phyloP scores from a whole-genome alignment of 2,888 invertebrate species.

The Drosophila monieri region DNA sequence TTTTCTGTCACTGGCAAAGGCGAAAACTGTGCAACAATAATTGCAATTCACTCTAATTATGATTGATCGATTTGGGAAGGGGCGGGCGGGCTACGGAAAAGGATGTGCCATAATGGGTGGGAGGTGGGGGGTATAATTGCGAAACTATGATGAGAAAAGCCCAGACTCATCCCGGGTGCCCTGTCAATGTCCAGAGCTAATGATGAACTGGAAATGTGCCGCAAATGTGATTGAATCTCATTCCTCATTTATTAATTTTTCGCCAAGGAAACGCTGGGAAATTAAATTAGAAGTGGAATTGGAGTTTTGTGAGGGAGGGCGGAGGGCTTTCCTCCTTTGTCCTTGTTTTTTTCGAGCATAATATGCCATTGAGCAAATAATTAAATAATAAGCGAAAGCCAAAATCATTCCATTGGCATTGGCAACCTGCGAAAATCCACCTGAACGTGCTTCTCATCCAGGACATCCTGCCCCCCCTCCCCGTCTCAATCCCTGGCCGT shows the following conservation, averaged over 20 bases:
- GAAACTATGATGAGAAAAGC: conserved; percentile 64
- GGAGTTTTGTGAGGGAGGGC: not conserved
- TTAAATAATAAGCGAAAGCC: conserved; percentile 69
- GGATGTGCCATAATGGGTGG: not conserved
- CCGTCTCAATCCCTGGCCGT: not conserved
- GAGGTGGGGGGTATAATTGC: conserved; percentile 54
- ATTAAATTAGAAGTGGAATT: conserved; percentile 63
- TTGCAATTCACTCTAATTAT: conserved; percentile 79
- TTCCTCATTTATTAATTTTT: conserved; percentile 42
- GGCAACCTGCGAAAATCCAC: conserved; percentile 45
- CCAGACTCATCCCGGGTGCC: conserved; percentile 18
- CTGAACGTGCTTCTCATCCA: conserved; percentile 41
- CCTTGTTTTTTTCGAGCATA: conserved; percentile 44
- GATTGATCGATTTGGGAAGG: conserved; percentile 61
- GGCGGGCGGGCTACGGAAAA: not conserved
- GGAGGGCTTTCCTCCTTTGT: not conserved
- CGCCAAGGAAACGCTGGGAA: conserved; percentile 68
- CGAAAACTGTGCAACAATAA: conserved; percentile 71
- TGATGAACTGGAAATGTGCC: conserved; percentile 76
- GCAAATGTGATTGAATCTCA: conserved; percentile 28
- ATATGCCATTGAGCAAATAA: conserved; percentile 68
- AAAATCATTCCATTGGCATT: conserved; percentile 53
- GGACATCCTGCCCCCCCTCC: not conserved
- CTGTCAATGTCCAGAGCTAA: conserved; percentile 75
- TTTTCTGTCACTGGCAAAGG: conserved; percentile 36